Evolutionary conservation across 2,113 vertebrate species (phyloP).

Genomic region (Misgurnus mizolepis): DNA sequence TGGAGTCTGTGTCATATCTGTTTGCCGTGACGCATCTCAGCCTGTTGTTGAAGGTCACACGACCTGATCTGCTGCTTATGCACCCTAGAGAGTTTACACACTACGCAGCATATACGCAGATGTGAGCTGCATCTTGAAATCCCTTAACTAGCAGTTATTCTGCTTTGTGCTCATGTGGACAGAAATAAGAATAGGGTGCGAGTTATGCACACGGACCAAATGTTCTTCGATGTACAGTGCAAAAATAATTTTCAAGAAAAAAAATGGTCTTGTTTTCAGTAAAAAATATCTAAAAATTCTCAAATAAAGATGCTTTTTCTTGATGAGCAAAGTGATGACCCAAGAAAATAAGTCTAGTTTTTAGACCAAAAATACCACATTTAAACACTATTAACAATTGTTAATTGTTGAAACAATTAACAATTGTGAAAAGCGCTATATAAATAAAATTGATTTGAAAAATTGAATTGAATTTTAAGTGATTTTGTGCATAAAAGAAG

Average conservation of each 20-base stretch:
- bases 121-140: slow-evolving; percentile 12
- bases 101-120: slow-evolving; percentile 2
- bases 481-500: too few relatives aligned
- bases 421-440: too few relatives aligned
- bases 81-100: slow-evolving; percentile 10
- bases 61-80: slow-evolving; percentile 51
- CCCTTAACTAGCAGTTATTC: slow-evolving; percentile 11
- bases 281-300: too few relatives aligned
- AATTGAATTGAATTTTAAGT: too few relatives aligned
- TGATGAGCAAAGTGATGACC: too few relatives aligned
- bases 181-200: background rate
- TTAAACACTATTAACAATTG: too few relatives aligned
- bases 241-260: background rate
- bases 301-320: too few relatives aligned
- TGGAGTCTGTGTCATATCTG: slow-evolving; percentile 54
- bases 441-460: too few relatives aligned
- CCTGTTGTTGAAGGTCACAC: slow-evolving; percentile 53
- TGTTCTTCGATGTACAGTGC: background rate
- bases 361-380: too few relatives aligned
- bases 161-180: slow-evolving; percentile 16
- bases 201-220: background rate
- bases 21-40: slow-evolving; percentile 63
- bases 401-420: too few relatives aligned
- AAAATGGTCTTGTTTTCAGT: too few relatives aligned
- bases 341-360: too few relatives aligned